Percentiles rank a stretch among this genome's conserved stretches.
Conservation (phyloP, 2,113 vertebrate species). For the Petaurus breviceps region DNA sequence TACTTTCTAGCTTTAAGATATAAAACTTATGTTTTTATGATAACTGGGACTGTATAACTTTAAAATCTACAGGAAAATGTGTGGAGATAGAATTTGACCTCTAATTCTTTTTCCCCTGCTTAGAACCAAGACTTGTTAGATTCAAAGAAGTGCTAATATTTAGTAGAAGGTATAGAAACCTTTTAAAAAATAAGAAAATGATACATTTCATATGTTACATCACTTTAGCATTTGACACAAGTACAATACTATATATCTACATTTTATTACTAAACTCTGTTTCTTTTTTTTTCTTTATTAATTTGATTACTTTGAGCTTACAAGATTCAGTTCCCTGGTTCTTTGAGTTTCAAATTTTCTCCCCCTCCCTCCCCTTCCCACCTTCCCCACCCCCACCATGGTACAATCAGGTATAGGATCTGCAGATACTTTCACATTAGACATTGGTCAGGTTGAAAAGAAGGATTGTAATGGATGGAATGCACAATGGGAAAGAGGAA, state of each 20-base stretch:
- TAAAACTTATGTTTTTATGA: fast-evolving
- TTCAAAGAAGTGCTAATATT: not conserved
- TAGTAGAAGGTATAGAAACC: not conserved
- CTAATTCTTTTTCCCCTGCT: not conserved
- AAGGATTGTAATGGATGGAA: too few relatives aligned
- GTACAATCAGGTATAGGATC: too few relatives aligned
- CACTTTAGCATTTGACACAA: not conserved
- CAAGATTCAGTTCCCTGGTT: too few relatives aligned
- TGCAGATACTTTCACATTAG: too few relatives aligned
- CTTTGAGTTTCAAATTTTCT: too few relatives aligned
- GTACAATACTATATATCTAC: not conserved
- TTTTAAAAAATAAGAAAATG: not conserved
- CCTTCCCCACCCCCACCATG: too few relatives aligned
- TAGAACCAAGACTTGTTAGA: not conserved
- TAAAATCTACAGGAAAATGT: not conserved
- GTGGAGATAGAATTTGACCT: not conserved
- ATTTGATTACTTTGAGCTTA: too few relatives aligned
- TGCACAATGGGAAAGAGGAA: too few relatives aligned
- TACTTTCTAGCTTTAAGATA: not conserved
- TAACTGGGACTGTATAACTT: not conserved
- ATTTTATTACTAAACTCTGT: not conserved
- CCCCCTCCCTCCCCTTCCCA: too few relatives aligned
- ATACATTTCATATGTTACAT: not conserved
- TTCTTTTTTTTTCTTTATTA: not conserved
- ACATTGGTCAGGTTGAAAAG: too few relatives aligned